A percentile compares a stretch with the other conserved stretches of the same genome.
phyloP scores from a whole-genome alignment of 92 coral and sea anemone genomes.

The Siderastrea siderea region DNA sequence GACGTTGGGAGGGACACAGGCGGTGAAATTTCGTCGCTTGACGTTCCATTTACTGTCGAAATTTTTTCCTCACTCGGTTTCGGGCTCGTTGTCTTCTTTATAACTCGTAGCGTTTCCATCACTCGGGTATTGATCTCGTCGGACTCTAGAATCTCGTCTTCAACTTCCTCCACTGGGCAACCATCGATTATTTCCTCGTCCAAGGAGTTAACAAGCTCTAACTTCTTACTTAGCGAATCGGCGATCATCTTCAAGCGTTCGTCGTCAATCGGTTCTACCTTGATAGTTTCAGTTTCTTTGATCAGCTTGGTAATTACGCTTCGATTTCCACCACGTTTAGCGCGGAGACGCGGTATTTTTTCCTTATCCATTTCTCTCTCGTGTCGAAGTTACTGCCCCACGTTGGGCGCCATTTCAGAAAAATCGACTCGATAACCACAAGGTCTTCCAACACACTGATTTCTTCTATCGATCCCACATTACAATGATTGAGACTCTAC shows the following conservation, averaged over 20 bases:
- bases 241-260: conserved; percentile 58
- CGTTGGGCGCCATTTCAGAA: conserved; percentile 45
- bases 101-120: not conserved
- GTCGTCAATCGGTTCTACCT: conserved; percentile 17
- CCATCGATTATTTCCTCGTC: conserved; percentile 39
- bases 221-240: too few species aligned
- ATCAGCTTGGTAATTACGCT: conserved; percentile 61
- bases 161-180: conserved; percentile 46
- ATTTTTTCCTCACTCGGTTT: not conserved
- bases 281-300: conserved; percentile 52
- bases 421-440: too few species aligned
- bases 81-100: not conserved
- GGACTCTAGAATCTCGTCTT: conserved; percentile 36
- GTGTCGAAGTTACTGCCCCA: conserved; percentile 40
- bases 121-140: conserved; percentile 26
- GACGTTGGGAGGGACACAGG: too few species aligned
- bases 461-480: too few species aligned
- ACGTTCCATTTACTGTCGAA: too few species aligned
- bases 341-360: conserved; percentile 48
- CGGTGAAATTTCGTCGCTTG: too few species aligned
- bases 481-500: too few species aligned
- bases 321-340: conserved; percentile 70
- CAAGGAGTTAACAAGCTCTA: too few species aligned
- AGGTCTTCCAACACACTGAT: too few species aligned
- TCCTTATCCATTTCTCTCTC: conserved; percentile 14